Base-by-base conservation (phyloP, 2,888 invertebrate genomes). In the Drosophila vallismaia region DNA sequence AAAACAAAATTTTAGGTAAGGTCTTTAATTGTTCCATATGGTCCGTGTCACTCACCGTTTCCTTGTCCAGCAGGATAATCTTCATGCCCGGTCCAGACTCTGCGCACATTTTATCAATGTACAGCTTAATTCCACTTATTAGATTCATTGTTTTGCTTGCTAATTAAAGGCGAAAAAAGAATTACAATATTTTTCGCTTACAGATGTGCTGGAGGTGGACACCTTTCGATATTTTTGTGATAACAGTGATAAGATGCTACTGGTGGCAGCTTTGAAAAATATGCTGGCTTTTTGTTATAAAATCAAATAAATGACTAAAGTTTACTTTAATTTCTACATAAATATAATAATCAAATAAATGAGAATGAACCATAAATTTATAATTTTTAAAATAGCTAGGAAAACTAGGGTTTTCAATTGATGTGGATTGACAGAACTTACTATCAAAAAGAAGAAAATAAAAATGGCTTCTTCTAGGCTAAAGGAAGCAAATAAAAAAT, bases 41-140 rank as follows among this genome's bases (percentile, higher is more conserved):
- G 10, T 10, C 2, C 1, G n/a, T 12, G 36, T 14, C 42, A 88
- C 92, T 89, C 91, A 98, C 98, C 73, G 99, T 99, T 92, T 99
- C 98, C 92, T 97, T 97, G 92, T 99, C 99, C 96, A 99, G 97
- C 50, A 99, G 92, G 75, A 99, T 94, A 44, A 99, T 97, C 94
- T 99, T 99, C 99, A 99, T 99, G 53, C 99, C 99, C 1, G 98
- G 97, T 2, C 99, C 99, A 90, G 98, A 97, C 89, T 99, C 97
- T 76, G 97, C 96, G 4, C 98, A 97, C 98, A 99, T 99, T 92
- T 98, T 98, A 48, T 96, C 96, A 71, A 99, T 94, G 91, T 99
- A 99, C 90, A 97, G 94, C 91, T 98, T 98, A 6, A 98, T 95
- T 48, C 98, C 97, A 77, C 95, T 94, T 86, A 98, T 95, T 19